Evolutionary conservation across 2,113 vertebrate genomes (phyloP).

Genomic region (Castor canadensis): DNA sequence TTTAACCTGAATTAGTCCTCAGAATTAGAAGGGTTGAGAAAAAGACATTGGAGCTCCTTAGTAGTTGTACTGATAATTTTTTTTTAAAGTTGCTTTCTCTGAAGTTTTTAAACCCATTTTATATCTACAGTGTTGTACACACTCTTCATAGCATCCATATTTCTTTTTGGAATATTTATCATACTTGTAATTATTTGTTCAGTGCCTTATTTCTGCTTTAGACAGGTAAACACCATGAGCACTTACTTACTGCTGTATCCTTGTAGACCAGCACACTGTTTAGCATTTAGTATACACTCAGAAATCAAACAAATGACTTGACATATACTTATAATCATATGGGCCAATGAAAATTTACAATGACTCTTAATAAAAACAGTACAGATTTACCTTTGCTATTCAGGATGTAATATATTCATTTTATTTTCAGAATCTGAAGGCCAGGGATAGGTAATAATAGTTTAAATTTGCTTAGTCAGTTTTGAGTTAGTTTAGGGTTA

Average conservation of each 20-base stretch:
- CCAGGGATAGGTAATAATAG: not conserved
- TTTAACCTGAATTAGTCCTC: not conserved
- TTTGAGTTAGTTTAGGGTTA: constrained; percentile 13
- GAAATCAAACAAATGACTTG: not conserved
- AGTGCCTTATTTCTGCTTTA: not conserved
- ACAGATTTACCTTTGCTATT: not conserved
- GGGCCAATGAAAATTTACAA: not conserved
- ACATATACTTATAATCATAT: not conserved
- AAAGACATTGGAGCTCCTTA: not conserved
- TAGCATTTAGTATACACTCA: not conserved
- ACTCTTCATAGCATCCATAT: not conserved
- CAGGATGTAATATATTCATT: not conserved
- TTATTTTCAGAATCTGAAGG: not conserved
- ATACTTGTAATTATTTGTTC: not conserved
- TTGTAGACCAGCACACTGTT: not conserved
- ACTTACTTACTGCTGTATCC: not conserved
- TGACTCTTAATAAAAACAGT: not conserved
- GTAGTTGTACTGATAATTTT: not conserved
- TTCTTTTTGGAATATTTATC: constrained; percentile 17
- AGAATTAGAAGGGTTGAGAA: not conserved
- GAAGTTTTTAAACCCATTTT: constrained; percentile 4
- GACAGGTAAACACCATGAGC: not conserved
- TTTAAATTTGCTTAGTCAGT: not conserved
- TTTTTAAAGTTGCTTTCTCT: constrained; percentile 21
- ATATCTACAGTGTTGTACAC: not conserved